These are phyloP conservation scores for Mobula hypostoma DNA, from an alignment of 2,113 vertebrate genomes.

Conservation along the genomic window DNA sequence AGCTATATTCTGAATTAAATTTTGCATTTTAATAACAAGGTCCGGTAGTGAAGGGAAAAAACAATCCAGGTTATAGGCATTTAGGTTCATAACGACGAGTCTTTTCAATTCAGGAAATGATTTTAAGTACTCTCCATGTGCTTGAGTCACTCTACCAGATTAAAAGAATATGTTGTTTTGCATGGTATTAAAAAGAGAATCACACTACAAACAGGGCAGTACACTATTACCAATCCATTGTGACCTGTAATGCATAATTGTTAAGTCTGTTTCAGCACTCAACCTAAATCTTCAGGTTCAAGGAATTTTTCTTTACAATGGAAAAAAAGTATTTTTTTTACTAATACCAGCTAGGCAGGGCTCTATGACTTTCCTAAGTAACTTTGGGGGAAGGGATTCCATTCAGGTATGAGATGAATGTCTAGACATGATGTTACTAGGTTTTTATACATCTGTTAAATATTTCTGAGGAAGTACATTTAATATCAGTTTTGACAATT, in stretches of 20 bases:
- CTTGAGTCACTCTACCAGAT: background rate
- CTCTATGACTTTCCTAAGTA: background rate
- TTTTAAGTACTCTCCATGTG: background rate
- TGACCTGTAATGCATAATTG: background rate
- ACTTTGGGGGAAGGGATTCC: background rate
- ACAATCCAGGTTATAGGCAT: background rate
- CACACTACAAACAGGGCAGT: background rate
- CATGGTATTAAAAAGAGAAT: background rate
- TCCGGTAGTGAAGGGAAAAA: background rate
- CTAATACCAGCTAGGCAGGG: background rate
- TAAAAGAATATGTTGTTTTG: slow-evolving; percentile 16
- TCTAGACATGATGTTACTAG: slow-evolving; percentile 22
- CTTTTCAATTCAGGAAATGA: slow-evolving; percentile 7
- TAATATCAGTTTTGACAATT: background rate
- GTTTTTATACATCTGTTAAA: slow-evolving; percentile 33
- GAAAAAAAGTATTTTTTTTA: slow-evolving; percentile 2
- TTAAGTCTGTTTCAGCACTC: background rate
- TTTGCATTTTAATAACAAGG: background rate
- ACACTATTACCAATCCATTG: background rate
- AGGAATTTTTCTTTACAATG: background rate
- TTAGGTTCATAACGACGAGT: background rate
- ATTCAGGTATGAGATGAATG: slow-evolving; percentile 11
- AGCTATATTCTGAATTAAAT: background rate
- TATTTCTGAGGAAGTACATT: slow-evolving; percentile 10
- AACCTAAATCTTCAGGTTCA: background rate